Percentiles rank a stretch among this genome's conserved stretches.
These are phyloP conservation scores for Leucozona laternaria DNA, from an alignment of 2,888 invertebrate species.

Conservation along the genomic window DNA sequence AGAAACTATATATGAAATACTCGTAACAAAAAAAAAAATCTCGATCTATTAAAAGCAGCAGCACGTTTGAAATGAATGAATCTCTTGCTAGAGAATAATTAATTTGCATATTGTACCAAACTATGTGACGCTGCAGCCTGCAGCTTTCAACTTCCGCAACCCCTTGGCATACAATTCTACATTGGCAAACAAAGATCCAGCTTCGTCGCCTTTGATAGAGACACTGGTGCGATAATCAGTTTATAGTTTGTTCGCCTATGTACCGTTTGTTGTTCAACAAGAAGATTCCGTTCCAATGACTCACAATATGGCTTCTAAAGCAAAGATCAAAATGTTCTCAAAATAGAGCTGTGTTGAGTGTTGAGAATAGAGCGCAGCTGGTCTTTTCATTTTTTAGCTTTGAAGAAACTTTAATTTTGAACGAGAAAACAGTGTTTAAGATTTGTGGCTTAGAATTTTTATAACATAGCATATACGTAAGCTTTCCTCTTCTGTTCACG, in stretches of 20 bases:
- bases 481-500: too few species aligned
- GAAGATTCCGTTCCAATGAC: constrained; percentile 46
- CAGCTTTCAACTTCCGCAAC: background rate
- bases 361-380: background rate
- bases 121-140: constrained; percentile 11
- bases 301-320: constrained; percentile 14
- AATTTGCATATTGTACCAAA: constrained; percentile 53
- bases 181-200: constrained; percentile 40
- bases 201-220: constrained; percentile 58
- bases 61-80: constrained; percentile 62
- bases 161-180: background rate
- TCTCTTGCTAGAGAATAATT: constrained; percentile 65
- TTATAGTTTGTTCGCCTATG: constrained; percentile 66
- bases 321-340: constrained; percentile 24
- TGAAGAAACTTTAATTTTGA: too few species aligned
- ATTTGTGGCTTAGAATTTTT: too few species aligned
- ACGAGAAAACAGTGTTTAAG: too few species aligned
- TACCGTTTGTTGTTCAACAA: constrained; percentile 69
- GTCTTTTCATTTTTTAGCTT: background rate
- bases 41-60: constrained; percentile 47
- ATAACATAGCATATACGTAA: too few species aligned
- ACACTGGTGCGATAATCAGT: constrained; percentile 74
- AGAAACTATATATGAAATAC: constrained; percentile 27
- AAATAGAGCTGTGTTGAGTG: background rate
- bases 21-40: constrained; percentile 26